Base-by-base conservation (phyloP, 2,888 invertebrate genomes). In the Brachycybe producta region DNA sequence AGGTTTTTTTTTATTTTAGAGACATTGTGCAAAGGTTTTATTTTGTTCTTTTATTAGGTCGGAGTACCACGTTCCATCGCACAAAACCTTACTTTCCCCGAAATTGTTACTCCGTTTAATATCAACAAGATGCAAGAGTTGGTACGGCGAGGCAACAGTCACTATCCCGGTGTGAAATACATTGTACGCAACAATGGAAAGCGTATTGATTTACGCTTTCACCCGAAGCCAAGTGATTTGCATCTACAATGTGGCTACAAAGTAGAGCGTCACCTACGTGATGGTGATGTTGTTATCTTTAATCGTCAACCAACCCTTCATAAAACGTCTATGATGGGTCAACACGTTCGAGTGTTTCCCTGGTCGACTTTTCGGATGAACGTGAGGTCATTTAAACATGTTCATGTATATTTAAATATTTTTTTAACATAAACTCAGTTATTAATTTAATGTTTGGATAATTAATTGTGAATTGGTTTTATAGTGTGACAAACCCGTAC, bases 291-390 rank as follows among this genome's bases (percentile, higher is more conserved):
- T 56, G 90, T 99, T 17, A 92, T 99, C 58, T 99, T 99, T 77
- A 99, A 99, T 72, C 84, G 99, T 57, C 98, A 99, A 67, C 99
- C 99, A 0, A 99, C 99, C 2, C 77, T 99, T 4, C 99, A 99
- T 72, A 99, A 99, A 72, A 99, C 99, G 98, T 90, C 90, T 81
- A 99, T 99, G 98, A 99, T 99, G 99, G 97, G 98, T 55, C 98
- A 99, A 72, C 47, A 56, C 48, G 41, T 55, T 45, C 44, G 74
- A 61, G 94, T 98, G 7, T 71, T 99, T 52, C 98, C 98, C 0
- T 99, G 98, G 98, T 98, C 97, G 40, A 99, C 98, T 56, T 99
- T 99, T 71, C 84, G 98, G 54, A 88, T 99, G 85, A 99, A 99
- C 70, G 74, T 98, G 46, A 81, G 80, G 69, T 78, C 58, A 41